Evolutionary conservation across 2,888 invertebrate genomes (phyloP), one percentile per base, ranked within the genome.

Genomic region (Meandrusa payeni): DNA sequence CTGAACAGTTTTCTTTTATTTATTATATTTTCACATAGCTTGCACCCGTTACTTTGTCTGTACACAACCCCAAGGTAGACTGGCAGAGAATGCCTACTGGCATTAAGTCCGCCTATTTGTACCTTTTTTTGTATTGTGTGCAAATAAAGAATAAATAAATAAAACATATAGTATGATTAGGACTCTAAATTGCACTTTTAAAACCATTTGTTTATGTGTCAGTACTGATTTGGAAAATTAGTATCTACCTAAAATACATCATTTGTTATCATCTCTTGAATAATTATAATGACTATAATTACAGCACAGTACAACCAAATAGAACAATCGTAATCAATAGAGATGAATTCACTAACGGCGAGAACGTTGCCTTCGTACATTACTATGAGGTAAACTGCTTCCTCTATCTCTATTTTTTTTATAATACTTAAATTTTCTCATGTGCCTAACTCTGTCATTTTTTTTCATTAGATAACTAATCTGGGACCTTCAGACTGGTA

Each of bases 401-500:
- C 2, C 13, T n/a, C 15, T 2, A 15, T 15, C 2, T 6, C n/a
- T 3, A 13, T 27, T 27, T 6, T 27, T 27, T 9, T 11, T 27
- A 3, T 2, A 12, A 0, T 27, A 13, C 6, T n/a, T 27, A 27
- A 27, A 13, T 15, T 15, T 15, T n/a, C n/a, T n/a, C n/a, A n/a
- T n/a, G n/a, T n/a, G n/a, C 15, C 15, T 15, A 27, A 1, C 2
- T 6, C n/a, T 2, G 2, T 17, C 12, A 17, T 7, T 24, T 26
- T 27, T 2, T 29, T 41, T 41, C 46, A 27, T 22, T 58, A 86
- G 82, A 58, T 87, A 9, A 75, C 67, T 1, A 87, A 85, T 53
- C 59, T 59, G 12, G 86, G 86, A 1, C 86, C 86, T 0, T 86
- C 86, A 0, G 72, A 82, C 51, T 79, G 77, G 59, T 60, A 64